These are phyloP conservation scores for Tachina grossa DNA, from an alignment of 2,888 invertebrate species.

Conservation along the genomic window DNA sequence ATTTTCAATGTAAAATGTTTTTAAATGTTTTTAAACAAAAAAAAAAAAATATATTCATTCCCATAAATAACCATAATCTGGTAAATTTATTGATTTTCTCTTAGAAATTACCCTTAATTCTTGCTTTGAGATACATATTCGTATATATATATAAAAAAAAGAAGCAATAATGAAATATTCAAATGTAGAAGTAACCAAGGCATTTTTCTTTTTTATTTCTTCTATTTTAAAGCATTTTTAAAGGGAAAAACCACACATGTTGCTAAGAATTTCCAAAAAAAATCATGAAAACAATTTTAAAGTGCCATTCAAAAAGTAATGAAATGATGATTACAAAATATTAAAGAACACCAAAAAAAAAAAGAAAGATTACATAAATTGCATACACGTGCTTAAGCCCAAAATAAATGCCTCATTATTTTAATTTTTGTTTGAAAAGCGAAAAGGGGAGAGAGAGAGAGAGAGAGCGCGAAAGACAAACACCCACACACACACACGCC, in stretches of 20 bases:
- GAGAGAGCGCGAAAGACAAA: not conserved
- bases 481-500: not conserved
- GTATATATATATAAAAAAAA: not conserved
- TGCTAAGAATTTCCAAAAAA: slow-evolving; percentile 37
- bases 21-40: slow-evolving; percentile 25
- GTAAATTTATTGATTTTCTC: slow-evolving; percentile 53
- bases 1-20: slow-evolving; percentile 16
- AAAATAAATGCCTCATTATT: slow-evolving; percentile 68
- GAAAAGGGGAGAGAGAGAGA: not conserved
- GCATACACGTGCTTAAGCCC: slow-evolving; percentile 67
- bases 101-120: slow-evolving; percentile 50
- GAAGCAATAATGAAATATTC: slow-evolving; percentile 25
- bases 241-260: slow-evolving; percentile 62
- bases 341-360: not conserved
- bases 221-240: slow-evolving; percentile 6
- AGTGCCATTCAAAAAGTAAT: slow-evolving; percentile 46
- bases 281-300: slow-evolving; percentile 41
- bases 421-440: slow-evolving; percentile 22
- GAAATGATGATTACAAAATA: slow-evolving; percentile 27
- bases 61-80: slow-evolving; percentile 68
- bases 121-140: not conserved
- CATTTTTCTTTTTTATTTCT: slow-evolving; percentile 12
- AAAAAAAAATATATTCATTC: not conserved
- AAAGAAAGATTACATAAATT: slow-evolving; percentile 48
- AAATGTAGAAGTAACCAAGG: slow-evolving; percentile 39